Evolutionary conservation across 2,888 invertebrate genomes (phyloP), one percentile per base, ranked within the genome.

Genomic region (Scaptodrosophila latifasciaeformis): DNA sequence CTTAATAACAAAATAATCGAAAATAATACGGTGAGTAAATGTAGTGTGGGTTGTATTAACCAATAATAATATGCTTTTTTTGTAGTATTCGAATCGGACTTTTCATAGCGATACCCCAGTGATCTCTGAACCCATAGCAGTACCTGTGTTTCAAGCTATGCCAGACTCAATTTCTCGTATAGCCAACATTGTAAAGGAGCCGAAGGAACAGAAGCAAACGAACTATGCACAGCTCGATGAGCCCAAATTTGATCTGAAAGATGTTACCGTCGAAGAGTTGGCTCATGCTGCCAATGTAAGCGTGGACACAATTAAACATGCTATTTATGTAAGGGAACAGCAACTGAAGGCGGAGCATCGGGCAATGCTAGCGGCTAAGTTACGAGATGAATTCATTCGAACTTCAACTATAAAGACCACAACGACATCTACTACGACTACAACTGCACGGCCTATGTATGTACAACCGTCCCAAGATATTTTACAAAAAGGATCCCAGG

Each of bases 251-350:
- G 83, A 83, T 54, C 57, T 83, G 34, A 82, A 76, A 30, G 83
- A 85, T 46, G 84, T 83, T n/a, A 88, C 89, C 1, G 81, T 86
- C 0, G 85, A 89, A 57, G 87, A 88, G 42, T 83, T 90, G 30
- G 89, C 92, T 0, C 90, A 91, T 54, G 92, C 92, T 3, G 92
- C 93, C 12, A 95, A 95, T 78, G 91, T 94, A 17, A 92, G 92
- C 0, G 91, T 92, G 81, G 93, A 93, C 55, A 92, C 92, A 5
- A 89, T 94, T 2, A 92, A 93, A 75, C 90, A 92, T 7, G 93
- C 93, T 0, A 91, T 94, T 48, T 87, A 91, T 2, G 85, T 92
- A 66, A 88, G 91, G 39, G 92, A 93, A 65, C 91, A 92, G 69
- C 92, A 93, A 82, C 80, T 92, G 59, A 78, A 91, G 76, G 89